A percentile compares a stretch with the other conserved stretches of the same genome.
Conservation (phyloP, 2,888 invertebrate genomes). For the Apamea sordens region DNA sequence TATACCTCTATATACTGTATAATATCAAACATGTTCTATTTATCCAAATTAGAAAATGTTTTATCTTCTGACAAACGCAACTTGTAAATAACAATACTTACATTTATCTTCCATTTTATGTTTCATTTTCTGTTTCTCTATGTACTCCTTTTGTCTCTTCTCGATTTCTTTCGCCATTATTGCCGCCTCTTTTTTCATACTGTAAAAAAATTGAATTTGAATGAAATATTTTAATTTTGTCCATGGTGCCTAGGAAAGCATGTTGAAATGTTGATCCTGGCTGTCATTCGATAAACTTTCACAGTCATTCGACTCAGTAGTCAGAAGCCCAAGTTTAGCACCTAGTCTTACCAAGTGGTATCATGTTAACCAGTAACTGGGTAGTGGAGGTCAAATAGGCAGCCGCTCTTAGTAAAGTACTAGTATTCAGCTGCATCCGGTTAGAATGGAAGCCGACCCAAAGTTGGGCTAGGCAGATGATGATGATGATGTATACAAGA, state of each 20-base stretch:
- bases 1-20: background rate
- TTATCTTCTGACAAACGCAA: too few species aligned
- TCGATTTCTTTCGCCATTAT: conserved; percentile 87
- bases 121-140: conserved; percentile 82
- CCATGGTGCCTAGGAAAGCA: too few species aligned
- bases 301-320: background rate
- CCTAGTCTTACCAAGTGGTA: too few species aligned
- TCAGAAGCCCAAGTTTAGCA: background rate
- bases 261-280: background rate
- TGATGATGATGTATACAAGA: background rate
- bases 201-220: conserved; percentile 54
- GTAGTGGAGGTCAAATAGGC: background rate
- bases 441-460: background rate
- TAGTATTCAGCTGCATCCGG: background rate
- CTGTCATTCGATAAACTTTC: background rate
- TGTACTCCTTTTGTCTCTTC: conserved; percentile 84
- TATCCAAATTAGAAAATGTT: background rate
- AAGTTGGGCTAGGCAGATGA: background rate
- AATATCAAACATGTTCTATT: background rate
- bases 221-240: background rate
- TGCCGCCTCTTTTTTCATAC: conserved; percentile 83
- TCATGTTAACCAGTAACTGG: background rate
- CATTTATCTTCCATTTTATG: conserved; percentile 79
- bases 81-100: conserved; percentile 63
- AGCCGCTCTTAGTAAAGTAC: background rate